Conservation (phyloP, 2,113 vertebrate species). For the Etia nguti region DNA sequence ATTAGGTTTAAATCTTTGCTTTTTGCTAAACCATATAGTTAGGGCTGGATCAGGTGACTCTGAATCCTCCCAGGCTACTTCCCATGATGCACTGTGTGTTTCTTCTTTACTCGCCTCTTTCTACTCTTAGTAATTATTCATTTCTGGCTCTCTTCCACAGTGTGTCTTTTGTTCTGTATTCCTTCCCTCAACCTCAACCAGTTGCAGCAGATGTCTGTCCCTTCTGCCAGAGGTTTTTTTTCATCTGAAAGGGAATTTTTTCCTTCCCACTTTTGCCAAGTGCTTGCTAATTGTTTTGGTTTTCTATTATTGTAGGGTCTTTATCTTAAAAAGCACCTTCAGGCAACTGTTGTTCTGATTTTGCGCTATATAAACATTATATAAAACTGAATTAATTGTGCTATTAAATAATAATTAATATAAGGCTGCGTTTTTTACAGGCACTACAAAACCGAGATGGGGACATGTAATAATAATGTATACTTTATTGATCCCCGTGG, state of each 20-base stretch:
- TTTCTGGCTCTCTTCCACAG: background rate
- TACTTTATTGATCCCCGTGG: too few species aligned
- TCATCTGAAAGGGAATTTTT: background rate
- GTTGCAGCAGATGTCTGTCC: background rate
- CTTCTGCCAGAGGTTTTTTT: background rate
- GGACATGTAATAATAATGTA: too few species aligned
- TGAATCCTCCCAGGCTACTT: background rate
- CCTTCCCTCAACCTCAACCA: too few species aligned
- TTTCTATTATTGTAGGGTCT: background rate
- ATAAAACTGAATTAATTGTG: background rate
- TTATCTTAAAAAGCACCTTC: background rate
- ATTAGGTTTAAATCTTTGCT: background rate
- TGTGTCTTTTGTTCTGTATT: background rate
- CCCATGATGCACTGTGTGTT: background rate
- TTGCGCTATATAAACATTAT: background rate
- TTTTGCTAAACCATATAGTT: background rate
- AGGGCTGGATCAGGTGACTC: background rate
- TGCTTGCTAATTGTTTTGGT: background rate
- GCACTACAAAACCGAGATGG: background rate
- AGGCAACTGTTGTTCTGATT: background rate
- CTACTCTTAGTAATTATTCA: background rate
- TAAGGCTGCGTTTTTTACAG: background rate
- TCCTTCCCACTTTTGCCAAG: background rate
- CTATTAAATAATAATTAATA: background rate
- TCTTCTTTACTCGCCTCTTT: background rate